These are phyloP conservation scores for Drosophila ambigua DNA, from an alignment of 1,140 invertebrate species.

Conservation along the genomic window DNA sequence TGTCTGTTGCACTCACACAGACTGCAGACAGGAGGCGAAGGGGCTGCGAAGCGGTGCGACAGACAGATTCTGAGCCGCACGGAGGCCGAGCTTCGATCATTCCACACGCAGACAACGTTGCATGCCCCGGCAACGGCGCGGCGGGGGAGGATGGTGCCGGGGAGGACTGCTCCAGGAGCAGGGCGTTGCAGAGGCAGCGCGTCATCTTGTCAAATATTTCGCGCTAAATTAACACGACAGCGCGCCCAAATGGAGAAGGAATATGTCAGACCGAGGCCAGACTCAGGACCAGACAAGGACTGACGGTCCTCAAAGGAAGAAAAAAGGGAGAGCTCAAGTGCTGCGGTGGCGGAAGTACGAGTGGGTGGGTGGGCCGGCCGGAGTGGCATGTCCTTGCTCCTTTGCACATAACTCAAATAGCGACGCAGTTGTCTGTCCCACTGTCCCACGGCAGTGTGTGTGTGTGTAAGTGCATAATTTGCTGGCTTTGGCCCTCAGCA, in stretches of 20 bases:
- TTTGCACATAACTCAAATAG: conserved; percentile 71
- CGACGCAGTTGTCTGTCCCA: conserved; percentile 24
- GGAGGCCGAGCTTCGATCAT: conserved; percentile 58
- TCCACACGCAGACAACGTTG: conserved; percentile 44
- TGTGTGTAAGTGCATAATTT: conserved; percentile 77
- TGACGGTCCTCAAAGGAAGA: conserved; percentile 53
- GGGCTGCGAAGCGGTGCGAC: not conserved
- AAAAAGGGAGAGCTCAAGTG: conserved; percentile 61
- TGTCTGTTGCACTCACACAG: conserved; percentile 63
- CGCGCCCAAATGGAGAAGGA: conserved; percentile 79
- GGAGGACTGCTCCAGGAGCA: conserved; percentile 11
- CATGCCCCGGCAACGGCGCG: conserved; percentile 25
- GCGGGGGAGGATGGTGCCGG: conserved; percentile 14
- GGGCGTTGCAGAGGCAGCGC: conserved; percentile 53
- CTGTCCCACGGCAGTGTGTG: conserved; percentile 7
- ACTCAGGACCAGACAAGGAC: conserved; percentile 26
- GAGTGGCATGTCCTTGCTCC: conserved; percentile 30
- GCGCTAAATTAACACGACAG: conserved; percentile 81
- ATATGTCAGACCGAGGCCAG: conserved; percentile 62
- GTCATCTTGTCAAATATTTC: conserved; percentile 81
- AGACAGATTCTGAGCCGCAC: not conserved
- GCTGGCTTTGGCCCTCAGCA: conserved; percentile 62
- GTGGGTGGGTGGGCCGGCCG: not conserved
- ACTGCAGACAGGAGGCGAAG: not conserved
- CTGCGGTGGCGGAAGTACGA: not conserved